Base-by-base conservation (phyloP, 2,797 vertebrate species). In the Halcyon badia region DNA sequence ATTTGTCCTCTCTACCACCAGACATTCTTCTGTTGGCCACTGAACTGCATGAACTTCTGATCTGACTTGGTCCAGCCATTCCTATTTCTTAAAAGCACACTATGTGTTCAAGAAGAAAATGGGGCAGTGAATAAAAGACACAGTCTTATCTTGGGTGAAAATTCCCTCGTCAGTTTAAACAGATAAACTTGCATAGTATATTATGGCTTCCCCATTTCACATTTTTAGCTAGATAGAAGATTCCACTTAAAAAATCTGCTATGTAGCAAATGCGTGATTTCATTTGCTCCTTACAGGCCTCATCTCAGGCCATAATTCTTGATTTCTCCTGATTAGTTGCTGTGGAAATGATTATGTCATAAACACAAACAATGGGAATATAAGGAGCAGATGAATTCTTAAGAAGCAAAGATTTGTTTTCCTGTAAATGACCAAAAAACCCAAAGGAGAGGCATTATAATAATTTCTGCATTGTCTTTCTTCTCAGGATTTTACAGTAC, bases 361-460 rank as follows among this genome's bases (percentile, higher is more conserved):
- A 96, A 96, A 96, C 83, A 96, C 83, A 96, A 97, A 96, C 92
- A 97, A 91, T 96, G 79, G 89, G 79, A 80, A 82, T 90, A 91
- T 94, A 97, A 95, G 65, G 80, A 96, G 94, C 92, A 96, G 91
- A 97, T 95, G 94, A 97, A 96, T 97, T 97, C 94, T 96, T 97
- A 87, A 97, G 96, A 98, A 97, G 97, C 85, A 91, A 97, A 96
- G 83, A 95, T 96, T 96, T 79, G 91, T 97, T 93, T 97, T 98
- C 96, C 95, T 96, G 94, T 96, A 97, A 97, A 96, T 95, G 94
- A 84, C 94, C 11, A 94, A 93, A 91, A 91, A 97, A 90, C 69
- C 85, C 75, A 64, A 92, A 95, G 73, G 70, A 80, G 72, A 83
- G 80, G 35, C 70, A 78, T 87, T 93, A 79, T 77, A 94, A 92